A percentile compares a stretch with the other conserved stretches of the same genome.
These are phyloP conservation scores for Rhadina sibilatrix DNA, from an alignment of 2,113 vertebrate genomes.

Conservation along the genomic window DNA sequence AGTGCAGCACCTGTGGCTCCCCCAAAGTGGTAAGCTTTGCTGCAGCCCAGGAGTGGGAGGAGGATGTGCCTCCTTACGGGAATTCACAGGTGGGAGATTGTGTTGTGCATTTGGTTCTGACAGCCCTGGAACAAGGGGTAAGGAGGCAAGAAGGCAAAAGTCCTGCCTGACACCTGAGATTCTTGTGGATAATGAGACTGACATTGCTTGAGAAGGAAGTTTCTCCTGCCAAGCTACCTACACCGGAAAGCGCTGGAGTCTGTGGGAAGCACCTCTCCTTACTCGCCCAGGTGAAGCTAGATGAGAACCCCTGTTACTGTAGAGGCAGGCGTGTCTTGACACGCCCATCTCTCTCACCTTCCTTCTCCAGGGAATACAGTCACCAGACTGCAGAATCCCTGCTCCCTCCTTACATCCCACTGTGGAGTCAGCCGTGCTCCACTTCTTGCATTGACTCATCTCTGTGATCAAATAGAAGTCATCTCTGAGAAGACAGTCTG, in stretches of 20 bases:
- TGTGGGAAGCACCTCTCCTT: not conserved
- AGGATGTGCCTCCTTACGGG: not conserved
- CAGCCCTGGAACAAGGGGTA: not conserved
- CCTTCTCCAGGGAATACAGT: not conserved
- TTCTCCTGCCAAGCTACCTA: not conserved
- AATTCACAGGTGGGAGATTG: fast-evolving
- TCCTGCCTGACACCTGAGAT: fast-evolving
- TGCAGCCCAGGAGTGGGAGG: not conserved
- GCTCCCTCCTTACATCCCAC: not conserved
- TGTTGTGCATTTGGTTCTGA: not conserved
- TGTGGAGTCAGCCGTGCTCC: not conserved
- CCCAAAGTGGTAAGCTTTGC: not conserved
- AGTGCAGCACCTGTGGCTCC: not conserved
- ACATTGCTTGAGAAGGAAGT: not conserved
- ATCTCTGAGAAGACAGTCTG: not conserved
- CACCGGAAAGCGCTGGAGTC: fast-evolving
- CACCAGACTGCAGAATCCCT: not conserved
- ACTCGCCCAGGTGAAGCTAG: not conserved
- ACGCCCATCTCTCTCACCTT: not conserved
- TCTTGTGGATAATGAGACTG: not conserved
- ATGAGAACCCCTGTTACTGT: not conserved
- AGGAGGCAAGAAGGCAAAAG: not conserved
- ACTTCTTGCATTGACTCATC: not conserved
- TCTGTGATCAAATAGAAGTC: constrained; percentile 47
- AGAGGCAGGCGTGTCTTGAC: not conserved